Percentiles rank a stretch among this genome's conserved stretches.
phyloP scores from a whole-genome alignment of 1,140 invertebrate species.

The Atta colombica region DNA sequence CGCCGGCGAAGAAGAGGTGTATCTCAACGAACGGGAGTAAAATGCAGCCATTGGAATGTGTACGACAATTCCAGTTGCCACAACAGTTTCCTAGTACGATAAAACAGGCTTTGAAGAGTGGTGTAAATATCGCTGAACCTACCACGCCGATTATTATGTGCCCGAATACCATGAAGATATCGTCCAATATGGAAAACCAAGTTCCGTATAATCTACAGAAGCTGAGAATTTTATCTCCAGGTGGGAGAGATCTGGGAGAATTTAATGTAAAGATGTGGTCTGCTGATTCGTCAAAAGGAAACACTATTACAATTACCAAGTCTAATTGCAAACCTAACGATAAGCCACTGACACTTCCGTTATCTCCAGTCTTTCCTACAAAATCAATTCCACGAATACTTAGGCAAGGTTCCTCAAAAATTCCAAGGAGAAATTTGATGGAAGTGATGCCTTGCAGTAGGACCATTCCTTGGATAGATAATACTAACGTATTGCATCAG shows the following conservation, averaged over 20 bases:
- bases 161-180: neutral
- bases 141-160: neutral
- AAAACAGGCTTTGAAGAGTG: neutral
- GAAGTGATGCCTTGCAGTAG: neutral
- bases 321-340: neutral
- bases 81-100: constrained; percentile 67
- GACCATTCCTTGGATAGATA: too few relatives aligned
- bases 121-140: neutral
- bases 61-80: constrained; percentile 63
- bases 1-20: neutral
- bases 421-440: neutral
- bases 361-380: neutral
- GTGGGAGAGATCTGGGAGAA: constrained; percentile 79
- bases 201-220: constrained; percentile 61
- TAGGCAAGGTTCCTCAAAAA: neutral
- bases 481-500: neutral
- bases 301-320: constrained; percentile 25
- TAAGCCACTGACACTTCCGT: neutral
- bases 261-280: constrained; percentile 69
- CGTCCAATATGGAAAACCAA: neutral
- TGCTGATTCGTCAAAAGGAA: constrained; percentile 16
- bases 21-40: neutral
- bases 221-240: constrained; percentile 71
- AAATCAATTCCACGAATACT: neutral
- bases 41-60: constrained; percentile 29